Evolutionary conservation across 2,113 vertebrate species (phyloP), one percentile per base, ranked within the genome.

Genomic region (Pluvianellus socialis): DNA sequence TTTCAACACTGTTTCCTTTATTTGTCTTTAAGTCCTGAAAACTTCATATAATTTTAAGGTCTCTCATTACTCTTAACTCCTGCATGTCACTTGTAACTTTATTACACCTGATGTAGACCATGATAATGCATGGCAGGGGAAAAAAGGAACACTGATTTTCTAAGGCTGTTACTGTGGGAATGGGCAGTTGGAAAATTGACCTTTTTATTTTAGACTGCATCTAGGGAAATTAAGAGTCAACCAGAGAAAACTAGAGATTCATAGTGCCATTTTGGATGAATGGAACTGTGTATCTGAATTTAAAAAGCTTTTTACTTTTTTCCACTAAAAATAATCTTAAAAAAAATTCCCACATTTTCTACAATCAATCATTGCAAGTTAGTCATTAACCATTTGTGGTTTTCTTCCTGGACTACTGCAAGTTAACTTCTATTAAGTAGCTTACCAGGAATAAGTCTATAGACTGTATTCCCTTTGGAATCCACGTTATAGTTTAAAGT

Each of bases 91-190:
- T 83, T 66, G 4, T 55, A 93, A 67, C 50, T 44, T 44, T 12
- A 27, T 13, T 56, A 72, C 2, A 83, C 7, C 11, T 70, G 45
- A 88, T 32, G 23, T 49, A 90, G 45, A 49, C 6, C 30, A 55
- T 4, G 19, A 27, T 6, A 67, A 74, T 3, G 4, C 12, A 30
- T 0, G 3, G 14, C 12, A 21, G 47, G 49, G 12, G 11, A 17
- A 58, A 80, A 80, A 79, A 66, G 4, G 23, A 65, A 44, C 11
- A 44, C 2, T 2, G 7, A 55, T 2, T 65, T 94, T 65, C 18
- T 65, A 58, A 24, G n/a, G 49, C 8, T 1, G 10, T 14, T 80
- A 50, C 19, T 58, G n/a, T 10, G 3, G 6, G 35, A 9, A 28
- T 32, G 7, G 23, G 30, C 2, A 2, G 9, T 21, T 16, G 56